Percentiles rank a stretch among this genome's conserved stretches.
Evolutionary conservation across 2,797 vertebrate species (phyloP).

Genomic region (Urosaurus nigricauda): DNA sequence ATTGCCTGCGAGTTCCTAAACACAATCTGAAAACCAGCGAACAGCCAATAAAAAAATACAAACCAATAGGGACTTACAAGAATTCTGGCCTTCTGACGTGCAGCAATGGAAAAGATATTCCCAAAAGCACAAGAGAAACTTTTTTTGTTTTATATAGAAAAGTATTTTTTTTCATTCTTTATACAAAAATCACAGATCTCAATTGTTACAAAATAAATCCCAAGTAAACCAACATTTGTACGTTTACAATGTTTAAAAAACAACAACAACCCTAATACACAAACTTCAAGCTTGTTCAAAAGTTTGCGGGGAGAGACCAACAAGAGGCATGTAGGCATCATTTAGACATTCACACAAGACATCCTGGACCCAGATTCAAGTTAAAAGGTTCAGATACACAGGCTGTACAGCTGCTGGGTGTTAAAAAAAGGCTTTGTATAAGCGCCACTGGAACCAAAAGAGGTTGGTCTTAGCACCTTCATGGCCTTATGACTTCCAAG

Average conservation of each 20-base stretch:
- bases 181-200: constrained; percentile 49
- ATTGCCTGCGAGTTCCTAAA: not conserved
- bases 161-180: constrained; percentile 52
- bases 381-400: not conserved
- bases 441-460: not conserved
- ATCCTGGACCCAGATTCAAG: not conserved
- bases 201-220: constrained; percentile 27
- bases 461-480: not conserved
- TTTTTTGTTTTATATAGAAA: constrained; percentile 10
- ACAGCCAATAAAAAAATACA: not conserved
- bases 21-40: not conserved
- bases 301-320: not conserved
- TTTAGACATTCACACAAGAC: not conserved
- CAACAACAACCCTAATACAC: not conserved
- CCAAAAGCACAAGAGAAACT: not conserved
- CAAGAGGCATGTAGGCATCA: not conserved
- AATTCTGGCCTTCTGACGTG: not conserved
- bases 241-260: not conserved
- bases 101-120: not conserved
- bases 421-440: not conserved
- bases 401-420: not conserved
- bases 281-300: not conserved
- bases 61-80: too few relatives aligned
- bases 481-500: not conserved
- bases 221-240: not conserved